Base-by-base conservation (phyloP, 1,140 invertebrate genomes). In the Pogonomyrmex californicus region DNA sequence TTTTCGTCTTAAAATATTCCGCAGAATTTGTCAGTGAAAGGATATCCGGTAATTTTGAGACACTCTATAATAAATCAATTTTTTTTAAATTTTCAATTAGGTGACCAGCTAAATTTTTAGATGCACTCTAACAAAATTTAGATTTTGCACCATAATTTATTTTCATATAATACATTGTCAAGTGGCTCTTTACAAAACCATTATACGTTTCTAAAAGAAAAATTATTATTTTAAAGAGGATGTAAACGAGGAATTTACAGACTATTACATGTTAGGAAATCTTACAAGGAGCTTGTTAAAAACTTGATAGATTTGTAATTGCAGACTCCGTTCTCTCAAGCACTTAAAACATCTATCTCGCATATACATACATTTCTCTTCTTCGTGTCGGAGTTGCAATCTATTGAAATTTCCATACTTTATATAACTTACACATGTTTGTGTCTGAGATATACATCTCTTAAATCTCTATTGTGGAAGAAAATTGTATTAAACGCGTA, bases 231-330 rank as follows among this genome's bases (percentile, higher is more conserved):
- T 68, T 1, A 5, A 65, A 36, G 44, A 65, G 38, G 65, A 14
- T n/a, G 23, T 4, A 47, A 33, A 63, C 9, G 4, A 36, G 23
- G n/a, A 38, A 63, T 49, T 63, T 77, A 4, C 38, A 41, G 33
- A 4, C 23, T 79, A 38, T 66, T 66, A 30, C 7, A 30, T 23
- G 7, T 33, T 10, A 41, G 12, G 12, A 71, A 33, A 71, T 73
- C 73, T 58, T 51, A 71, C 77, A 4, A 68, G 14, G 3, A 82
- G 47, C 23, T 58, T 5, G 41, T 73, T 60, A 51, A 9, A 58
- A 82, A 5, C 10, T 73, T 44, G 71, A 75, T 51, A 75, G 41
- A 82, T 58, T 82, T 44, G 38, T 44, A 17, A 58, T 82, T 81
- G 63, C 63, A 47, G 47, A 54, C 14, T 68, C 36, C 6, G 10